Evolutionary conservation across 2,113 vertebrate species (phyloP), one percentile per base, ranked within the genome.

Genomic region (Scomber japonicus): DNA sequence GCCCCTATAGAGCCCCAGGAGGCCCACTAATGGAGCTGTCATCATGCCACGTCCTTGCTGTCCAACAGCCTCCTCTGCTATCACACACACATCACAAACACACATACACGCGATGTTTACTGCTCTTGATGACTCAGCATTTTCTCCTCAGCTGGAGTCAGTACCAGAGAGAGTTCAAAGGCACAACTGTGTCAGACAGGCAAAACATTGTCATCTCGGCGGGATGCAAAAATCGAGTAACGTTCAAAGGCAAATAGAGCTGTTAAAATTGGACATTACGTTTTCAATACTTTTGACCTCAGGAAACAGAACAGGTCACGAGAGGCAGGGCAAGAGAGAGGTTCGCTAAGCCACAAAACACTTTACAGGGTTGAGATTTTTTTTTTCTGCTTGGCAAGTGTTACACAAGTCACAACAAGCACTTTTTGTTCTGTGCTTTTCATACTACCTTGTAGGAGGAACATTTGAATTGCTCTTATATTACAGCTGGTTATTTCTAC

Each of bases 21-120:
- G 85, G 79, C 55, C 59, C 84, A 82, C 85, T 92, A 90, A 92
- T 91, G 88, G 85, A 91, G 88, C 86, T 90, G 85, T 92, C 92
- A 91, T 86, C 60, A 84, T 64, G 74, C 68, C 75, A 82, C 31
- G 82, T 85, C 88, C 86, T 92, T 86, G 81, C 78, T 86, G 83
- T 81, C 78, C 83, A 88, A 88, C 83, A 76, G 69, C 88, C 82
- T 89, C 88, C 81, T 88, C 68, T 85, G 80, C 87, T 86, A 85
- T 87, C 89, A 85, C 70, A 67, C 68, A n/a, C 60, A 57, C 78
- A 82, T 74, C 31, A 61, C 66, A 55, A 55, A 66, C 61, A 59
- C 74, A 50, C 55, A 55, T 48, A 51, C 63, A 46, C 31, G 50
- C 12, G 16, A 8, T 46, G 64, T 76, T 87, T 70, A 80, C 84